Base-by-base conservation (phyloP, 2,888 invertebrate genomes). In the Cheilosia pagana region DNA sequence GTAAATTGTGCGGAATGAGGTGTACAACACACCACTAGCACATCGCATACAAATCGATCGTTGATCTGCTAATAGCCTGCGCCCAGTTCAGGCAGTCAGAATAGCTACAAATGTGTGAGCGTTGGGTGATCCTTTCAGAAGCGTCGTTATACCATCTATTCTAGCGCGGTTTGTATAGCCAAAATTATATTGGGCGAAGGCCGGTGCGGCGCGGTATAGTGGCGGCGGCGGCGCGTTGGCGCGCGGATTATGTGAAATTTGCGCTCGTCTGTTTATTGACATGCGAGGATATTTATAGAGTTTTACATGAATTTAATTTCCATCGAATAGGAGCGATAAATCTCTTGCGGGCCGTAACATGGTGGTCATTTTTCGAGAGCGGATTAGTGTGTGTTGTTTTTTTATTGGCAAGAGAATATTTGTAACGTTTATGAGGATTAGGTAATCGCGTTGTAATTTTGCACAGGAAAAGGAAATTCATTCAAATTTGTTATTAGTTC, bases 191-290 rank as follows among this genome's bases (percentile, higher is more conserved):
- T 67, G 35, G 35, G 3, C 35, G 35, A 35, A 35, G 35, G 35
- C 35, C 53, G 70, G 35, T 23, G 16, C 12, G n/a, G 43, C 28
- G 50, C n/a, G 14, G 16, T 45, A 16, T 19, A 10, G 12, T 16
- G 50, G 5, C 21, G 21, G 28, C 39, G 55, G n/a, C n/a, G n/a
- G n/a, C 53, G 74, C 74, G 63, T 74, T 83, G 83, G 83, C 74
- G 65, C 78, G 83, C 72, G 62, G 79, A 74, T 74, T 74, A 78
- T 83, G 74, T 79, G 63, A 74, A 74, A 75, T 78, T 83, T 71
- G 70, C 79, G 79, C 70, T 79, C 79, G 59, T 53, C 83, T 83
- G 78, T 83, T 79, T 83, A 83, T 83, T 83, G 83, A 83, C 79
- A 79, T 39, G 63, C 43, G n/a, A 31, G 50, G 53, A 48, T 78